A percentile compares a stretch with the other conserved stretches of the same genome.
phyloP scores from a whole-genome alignment of 2,113 vertebrate genomes.

The Eidolon helvum region DNA sequence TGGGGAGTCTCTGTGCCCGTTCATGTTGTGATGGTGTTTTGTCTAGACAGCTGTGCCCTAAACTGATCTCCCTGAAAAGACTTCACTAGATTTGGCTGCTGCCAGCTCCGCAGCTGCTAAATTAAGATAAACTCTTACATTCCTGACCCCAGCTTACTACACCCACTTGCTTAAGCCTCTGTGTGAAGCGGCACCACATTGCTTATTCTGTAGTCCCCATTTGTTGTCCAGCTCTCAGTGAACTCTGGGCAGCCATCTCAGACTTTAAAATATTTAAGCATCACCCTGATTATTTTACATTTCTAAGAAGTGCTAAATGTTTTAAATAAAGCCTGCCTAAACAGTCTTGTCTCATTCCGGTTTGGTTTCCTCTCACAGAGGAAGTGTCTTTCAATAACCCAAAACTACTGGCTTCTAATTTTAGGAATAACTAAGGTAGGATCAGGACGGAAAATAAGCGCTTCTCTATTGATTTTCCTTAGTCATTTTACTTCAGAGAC shows the following conservation, averaged over 20 bases:
- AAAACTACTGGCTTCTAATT: slow-evolving; percentile 75
- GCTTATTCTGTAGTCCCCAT: background rate
- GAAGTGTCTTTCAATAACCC: slow-evolving; percentile 65
- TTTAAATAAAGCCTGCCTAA: slow-evolving; percentile 60
- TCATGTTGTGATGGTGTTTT: background rate
- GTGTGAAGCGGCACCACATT: background rate
- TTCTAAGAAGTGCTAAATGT: slow-evolving; percentile 47
- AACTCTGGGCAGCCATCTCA: slow-evolving; percentile 16
- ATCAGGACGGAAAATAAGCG: slow-evolving; percentile 60
- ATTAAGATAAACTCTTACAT: slow-evolving; percentile 51
- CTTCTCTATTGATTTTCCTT: slow-evolving; percentile 61
- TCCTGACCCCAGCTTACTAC: background rate
- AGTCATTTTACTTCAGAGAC: slow-evolving; percentile 55
- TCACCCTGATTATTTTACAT: background rate
- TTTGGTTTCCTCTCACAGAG: slow-evolving; percentile 56
- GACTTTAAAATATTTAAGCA: slow-evolving; percentile 47
- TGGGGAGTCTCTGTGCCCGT: background rate
- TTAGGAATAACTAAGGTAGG: slow-evolving; percentile 63
- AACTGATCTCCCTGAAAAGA: slow-evolving; percentile 21
- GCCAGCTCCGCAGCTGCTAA: slow-evolving; percentile 40
- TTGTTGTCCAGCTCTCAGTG: slow-evolving; percentile 11
- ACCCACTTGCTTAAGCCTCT: background rate
- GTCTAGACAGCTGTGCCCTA: background rate
- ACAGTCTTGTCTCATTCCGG: slow-evolving; percentile 49
- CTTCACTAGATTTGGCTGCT: background rate